Evolutionary conservation across 2,888 invertebrate genomes (phyloP).

Genomic region (Sinelater perroti): DNA sequence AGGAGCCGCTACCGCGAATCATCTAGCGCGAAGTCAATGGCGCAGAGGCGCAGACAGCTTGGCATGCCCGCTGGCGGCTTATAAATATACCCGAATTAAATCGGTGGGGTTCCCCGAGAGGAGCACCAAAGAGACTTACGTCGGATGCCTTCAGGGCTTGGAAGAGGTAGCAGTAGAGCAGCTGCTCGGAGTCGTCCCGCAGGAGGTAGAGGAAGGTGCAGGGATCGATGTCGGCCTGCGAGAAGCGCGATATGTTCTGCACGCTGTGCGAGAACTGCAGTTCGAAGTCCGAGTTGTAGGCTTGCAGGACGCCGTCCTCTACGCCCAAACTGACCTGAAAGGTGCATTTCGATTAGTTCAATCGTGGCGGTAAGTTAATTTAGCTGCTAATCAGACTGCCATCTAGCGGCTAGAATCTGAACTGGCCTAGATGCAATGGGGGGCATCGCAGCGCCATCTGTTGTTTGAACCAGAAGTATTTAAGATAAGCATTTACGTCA

Average conservation of each 20-base stretch:
- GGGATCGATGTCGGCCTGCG: constrained; percentile 58
- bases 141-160: constrained; percentile 71
- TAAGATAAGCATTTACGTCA: too few species aligned
- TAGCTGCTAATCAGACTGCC: too few species aligned
- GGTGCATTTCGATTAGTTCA: constrained; percentile 12
- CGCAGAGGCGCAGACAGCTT: constrained; percentile 21
- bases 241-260: constrained; percentile 67
- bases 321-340: constrained; percentile 75
- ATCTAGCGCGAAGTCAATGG: constrained; percentile 22
- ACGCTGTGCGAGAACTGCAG: constrained; percentile 72
- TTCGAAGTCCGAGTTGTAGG: constrained; percentile 76
- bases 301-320: constrained; percentile 74
- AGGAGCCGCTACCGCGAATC: too few species aligned
- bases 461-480: too few species aligned
- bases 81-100: too few species aligned
- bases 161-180: constrained; percentile 79
- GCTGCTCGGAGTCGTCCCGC: constrained; percentile 75
- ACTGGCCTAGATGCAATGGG: too few species aligned
- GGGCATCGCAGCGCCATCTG: too few species aligned
- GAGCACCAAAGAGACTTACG: too few species aligned
- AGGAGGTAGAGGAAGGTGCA: constrained; percentile 76
- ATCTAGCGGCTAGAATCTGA: too few species aligned
- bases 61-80: constrained; percentile 18
- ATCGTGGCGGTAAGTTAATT: too few species aligned
- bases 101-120: too few species aligned